phyloP scores from a whole-genome alignment of 2,113 vertebrate species.

The Chinchilla lanigera region DNA sequence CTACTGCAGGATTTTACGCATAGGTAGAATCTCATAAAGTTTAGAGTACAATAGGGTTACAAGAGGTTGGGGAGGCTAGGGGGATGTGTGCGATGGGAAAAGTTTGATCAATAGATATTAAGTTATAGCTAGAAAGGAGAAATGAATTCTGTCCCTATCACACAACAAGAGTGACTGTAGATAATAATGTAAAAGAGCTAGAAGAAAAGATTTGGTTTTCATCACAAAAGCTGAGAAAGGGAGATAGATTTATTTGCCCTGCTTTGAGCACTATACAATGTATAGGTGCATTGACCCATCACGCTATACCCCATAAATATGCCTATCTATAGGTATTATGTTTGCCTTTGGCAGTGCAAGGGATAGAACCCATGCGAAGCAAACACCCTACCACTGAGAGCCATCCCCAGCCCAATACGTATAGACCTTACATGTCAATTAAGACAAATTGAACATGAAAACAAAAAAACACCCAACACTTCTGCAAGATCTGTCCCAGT shows the following conservation, averaged over 20 bases:
- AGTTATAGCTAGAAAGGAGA: neutral
- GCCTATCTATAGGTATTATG: neutral
- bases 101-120: neutral
- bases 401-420: neutral
- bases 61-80: neutral
- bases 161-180: neutral
- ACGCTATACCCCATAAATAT: neutral
- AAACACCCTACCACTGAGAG: neutral
- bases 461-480: neutral
- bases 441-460: neutral
- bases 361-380: neutral
- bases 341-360: neutral
- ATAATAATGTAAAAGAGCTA: neutral
- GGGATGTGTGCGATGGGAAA: fast-evolving
- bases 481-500: neutral
- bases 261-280: neutral
- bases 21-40: neutral
- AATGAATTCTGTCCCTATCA: neutral
- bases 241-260: neutral
- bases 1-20: neutral
- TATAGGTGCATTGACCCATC: neutral
- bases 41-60: neutral
- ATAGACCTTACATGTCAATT: neutral
- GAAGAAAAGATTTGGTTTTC: neutral
- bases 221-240: neutral